Conservation (phyloP, 1,140 invertebrate genomes). For the Oryzaephilus surinamensis region DNA sequence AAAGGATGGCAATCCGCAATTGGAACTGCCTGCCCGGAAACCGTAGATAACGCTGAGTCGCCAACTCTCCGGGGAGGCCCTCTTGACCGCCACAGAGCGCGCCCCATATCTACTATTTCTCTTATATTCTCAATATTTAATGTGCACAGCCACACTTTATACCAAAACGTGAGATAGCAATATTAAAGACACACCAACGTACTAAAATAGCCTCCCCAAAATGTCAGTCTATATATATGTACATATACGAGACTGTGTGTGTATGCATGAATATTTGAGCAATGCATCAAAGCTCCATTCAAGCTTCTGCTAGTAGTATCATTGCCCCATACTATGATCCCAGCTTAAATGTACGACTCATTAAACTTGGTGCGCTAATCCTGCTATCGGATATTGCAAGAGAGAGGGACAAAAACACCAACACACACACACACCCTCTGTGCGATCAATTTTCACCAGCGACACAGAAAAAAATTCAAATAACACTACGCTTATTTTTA, state of each 20-base stretch:
- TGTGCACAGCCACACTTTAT: slow-evolving; percentile 13
- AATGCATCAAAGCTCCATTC: too few species aligned
- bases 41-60: slow-evolving; percentile 29
- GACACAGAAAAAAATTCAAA: too few species aligned
- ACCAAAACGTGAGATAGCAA: slow-evolving; percentile 6
- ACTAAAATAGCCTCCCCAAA: slow-evolving; percentile 16
- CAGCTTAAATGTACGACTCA: slow-evolving; percentile 38
- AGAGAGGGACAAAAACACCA: slow-evolving; percentile 17
- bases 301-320: too few species aligned
- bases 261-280: slow-evolving; percentile 37
- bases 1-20: slow-evolving; percentile 30
- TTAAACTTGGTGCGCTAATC: slow-evolving; percentile 36
- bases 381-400: slow-evolving; percentile 33
- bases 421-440: too few species aligned
- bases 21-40: slow-evolving; percentile 22
- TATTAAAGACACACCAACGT: slow-evolving; percentile 19
- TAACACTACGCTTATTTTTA: too few species aligned
- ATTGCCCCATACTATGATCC: slow-evolving; percentile 34
- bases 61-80: slow-evolving; percentile 15
- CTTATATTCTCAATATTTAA: slow-evolving; percentile 30
- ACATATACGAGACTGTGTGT: too few species aligned
- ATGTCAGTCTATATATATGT: too few species aligned
- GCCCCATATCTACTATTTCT: too few species aligned
- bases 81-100: slow-evolving; percentile 22
- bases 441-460: too few species aligned